A percentile compares a stretch with the other conserved stretches of the same genome.
phyloP scores from a whole-genome alignment of 2,113 vertebrate species.

The Hepsetus odoe region DNA sequence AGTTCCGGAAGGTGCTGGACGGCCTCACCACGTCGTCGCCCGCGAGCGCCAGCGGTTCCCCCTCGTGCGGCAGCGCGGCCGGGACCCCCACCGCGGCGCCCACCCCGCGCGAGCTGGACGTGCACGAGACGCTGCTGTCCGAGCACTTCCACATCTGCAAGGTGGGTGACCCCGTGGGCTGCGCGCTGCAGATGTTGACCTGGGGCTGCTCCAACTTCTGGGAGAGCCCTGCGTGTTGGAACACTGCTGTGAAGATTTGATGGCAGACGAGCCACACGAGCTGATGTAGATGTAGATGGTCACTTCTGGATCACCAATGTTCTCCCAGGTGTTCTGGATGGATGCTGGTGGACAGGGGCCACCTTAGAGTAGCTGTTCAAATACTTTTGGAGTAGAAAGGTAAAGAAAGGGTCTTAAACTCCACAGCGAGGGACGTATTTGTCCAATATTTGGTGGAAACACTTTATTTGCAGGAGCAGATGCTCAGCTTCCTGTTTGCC shows the following conservation, averaged over 20 bases:
- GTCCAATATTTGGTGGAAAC: no score
- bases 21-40: slow-evolving; percentile 93
- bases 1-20: slow-evolving; percentile 98
- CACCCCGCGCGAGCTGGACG: slow-evolving; percentile 83
- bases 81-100: slow-evolving; percentile 77
- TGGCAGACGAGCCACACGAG: background rate
- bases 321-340: background rate
- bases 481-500: no score
- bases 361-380: no score
- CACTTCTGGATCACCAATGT: background rate
- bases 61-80: slow-evolving; percentile 81
- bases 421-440: no score
- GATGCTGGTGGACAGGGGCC: no score
- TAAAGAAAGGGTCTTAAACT: no score
- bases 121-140: slow-evolving; percentile 91
- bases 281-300: background rate
- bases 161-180: slow-evolving; percentile 87
- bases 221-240: background rate
- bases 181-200: no score
- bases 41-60: slow-evolving; percentile 76
- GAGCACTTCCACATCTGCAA: slow-evolving; percentile 97
- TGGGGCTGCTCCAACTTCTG: no score
- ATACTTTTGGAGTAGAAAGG: no score
- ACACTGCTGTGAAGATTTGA: background rate
- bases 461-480: no score